Conservation (phyloP, 2,888 invertebrate species). For the Drosophila conformis region DNA sequence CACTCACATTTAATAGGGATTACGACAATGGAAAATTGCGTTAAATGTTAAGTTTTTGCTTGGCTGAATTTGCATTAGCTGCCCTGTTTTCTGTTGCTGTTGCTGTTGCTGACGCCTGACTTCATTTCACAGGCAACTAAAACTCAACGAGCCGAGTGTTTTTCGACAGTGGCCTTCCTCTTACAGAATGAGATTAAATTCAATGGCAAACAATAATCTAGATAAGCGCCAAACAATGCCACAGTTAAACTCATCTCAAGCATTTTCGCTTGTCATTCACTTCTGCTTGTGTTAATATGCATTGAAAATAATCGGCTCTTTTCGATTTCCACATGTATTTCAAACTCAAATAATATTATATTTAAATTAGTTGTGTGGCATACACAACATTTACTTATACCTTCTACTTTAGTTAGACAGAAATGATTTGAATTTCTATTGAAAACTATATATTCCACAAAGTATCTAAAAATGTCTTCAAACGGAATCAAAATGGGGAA, state of each 20-base stretch:
- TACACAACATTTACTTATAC: not conserved
- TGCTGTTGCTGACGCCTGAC: conserved; percentile 12
- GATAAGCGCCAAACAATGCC: conserved; percentile 24
- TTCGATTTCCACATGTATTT: not conserved
- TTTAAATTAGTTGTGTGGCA: not conserved
- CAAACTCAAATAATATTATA: not conserved
- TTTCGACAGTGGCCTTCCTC: not conserved
- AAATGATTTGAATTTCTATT: not conserved
- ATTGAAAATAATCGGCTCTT: not conserved
- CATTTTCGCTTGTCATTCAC: not conserved
- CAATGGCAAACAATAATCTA: conserved; percentile 29
- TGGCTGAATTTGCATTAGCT: conserved; percentile 60
- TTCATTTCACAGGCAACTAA: conserved; percentile 30
- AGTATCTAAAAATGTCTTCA: no score
- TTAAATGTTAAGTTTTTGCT: conserved; percentile 71
- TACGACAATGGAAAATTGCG: conserved; percentile 72
- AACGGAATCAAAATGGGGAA: not conserved
- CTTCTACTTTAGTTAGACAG: not conserved
- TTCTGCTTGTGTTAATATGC: not conserved
- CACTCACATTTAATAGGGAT: conserved; percentile 69
- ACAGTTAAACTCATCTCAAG: not conserved
- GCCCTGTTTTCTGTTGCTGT: conserved; percentile 13
- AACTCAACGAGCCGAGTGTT: conserved; percentile 10
- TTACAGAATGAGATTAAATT: conserved; percentile 39
- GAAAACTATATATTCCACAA: not conserved